Evolutionary conservation across 2,888 invertebrate species (phyloP), one percentile per base, ranked within the genome.

Genomic region (Agonopterix arenella): DNA sequence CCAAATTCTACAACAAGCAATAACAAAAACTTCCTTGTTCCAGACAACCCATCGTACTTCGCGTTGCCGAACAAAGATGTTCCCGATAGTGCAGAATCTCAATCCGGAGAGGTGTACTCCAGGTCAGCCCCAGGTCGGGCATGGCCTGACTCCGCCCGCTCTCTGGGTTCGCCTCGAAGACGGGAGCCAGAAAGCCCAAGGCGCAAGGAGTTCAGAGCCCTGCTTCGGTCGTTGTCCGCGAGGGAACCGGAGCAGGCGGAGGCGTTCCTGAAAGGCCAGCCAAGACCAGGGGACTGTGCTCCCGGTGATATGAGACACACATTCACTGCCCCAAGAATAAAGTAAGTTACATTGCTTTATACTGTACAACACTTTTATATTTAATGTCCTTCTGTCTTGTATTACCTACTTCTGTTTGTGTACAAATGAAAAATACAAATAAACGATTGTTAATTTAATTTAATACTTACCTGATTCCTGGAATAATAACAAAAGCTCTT

Each of bases 31-130:
- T 28, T 8, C 36, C 64, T 72, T 85, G 76, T 89, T 90, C 62
- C 91, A 94, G 94, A 94, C 84, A 95, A 94, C 80, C 94, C 94
- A 45, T 94, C 94, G 56, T 95, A 95, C 76, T 95, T 95, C 78
- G 91, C 93, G 66, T 80, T 94, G 65, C 90, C 91, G 59, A 89
- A 91, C 68, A 90, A 85, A 59, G 82, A 86, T 76, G 81, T 80
- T 49, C 62, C 80, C 5, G 82, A 84, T 51, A 74, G 68, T 58
- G 70, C 70, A 18, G 77, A 75, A 36, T 57, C 74, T 10, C 66
- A 66, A 16, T n/a, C 47, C 0, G 50, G 40, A 51, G 91, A 91
- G 53, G 89, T 92, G 55, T 92, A 93, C 57, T 90, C 93, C 57
- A 88, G 90, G 43, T 94, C 94, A 8, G 93, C 93, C 44, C 94